Evolutionary conservation across 2,888 invertebrate species (phyloP).

Genomic region (Uloborus plumipes): DNA sequence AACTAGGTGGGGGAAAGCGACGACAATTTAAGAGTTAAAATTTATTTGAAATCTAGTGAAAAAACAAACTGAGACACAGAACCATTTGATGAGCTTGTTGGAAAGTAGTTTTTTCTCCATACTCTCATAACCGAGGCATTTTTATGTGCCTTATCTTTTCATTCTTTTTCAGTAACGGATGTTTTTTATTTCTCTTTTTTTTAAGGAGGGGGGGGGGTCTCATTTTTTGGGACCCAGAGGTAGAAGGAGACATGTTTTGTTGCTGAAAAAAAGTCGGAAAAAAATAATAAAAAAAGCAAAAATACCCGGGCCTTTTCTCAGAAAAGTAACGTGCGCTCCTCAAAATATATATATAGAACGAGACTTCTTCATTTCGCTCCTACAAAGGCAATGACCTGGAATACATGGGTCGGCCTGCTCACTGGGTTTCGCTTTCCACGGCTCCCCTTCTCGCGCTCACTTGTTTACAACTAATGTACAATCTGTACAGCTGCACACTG

Average conservation of each 20-base stretch:
- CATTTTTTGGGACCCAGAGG: conserved; percentile 50
- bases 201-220: conserved; percentile 14
- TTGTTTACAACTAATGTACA: conserved; percentile 19
- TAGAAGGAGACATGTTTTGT: conserved; percentile 44
- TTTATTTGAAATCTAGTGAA: conserved; percentile 45
- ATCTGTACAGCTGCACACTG: not conserved
- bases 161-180: conserved; percentile 8
- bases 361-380: conserved; percentile 21
- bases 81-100: conserved; percentile 34
- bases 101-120: conserved; percentile 28
- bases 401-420: conserved; percentile 51
- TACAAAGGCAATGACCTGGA: conserved; percentile 60
- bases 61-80: conserved; percentile 14
- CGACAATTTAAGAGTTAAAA: conserved; percentile 47
- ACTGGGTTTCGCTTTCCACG: conserved; percentile 41
- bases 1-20: conserved; percentile 19
- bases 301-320: conserved; percentile 34
- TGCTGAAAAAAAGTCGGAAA: conserved; percentile 34
- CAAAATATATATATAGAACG: conserved; percentile 23
- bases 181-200: conserved; percentile 41
- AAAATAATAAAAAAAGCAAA: not conserved
- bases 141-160: conserved; percentile 7
- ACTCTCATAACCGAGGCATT: not conserved
- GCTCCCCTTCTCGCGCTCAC: not conserved
- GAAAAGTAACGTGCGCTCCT: conserved; percentile 36